Evolutionary conservation across 2,888 invertebrate genomes (phyloP), one percentile per base, ranked within the genome.

Genomic region (Alviniconcha strummeri): DNA sequence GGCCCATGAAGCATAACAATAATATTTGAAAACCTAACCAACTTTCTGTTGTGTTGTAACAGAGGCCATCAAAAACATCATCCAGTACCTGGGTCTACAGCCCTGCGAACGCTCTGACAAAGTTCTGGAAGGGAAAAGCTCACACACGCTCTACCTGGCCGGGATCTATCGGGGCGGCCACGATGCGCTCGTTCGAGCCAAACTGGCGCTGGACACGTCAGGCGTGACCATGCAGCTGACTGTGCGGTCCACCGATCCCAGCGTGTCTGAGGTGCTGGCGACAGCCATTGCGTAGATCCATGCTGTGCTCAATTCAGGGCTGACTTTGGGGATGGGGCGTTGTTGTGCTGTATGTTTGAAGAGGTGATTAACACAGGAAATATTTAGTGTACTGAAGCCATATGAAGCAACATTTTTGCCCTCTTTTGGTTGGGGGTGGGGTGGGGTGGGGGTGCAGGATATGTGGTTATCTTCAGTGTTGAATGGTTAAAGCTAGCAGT

Each of bases 121-220:
- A 89, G 96, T 98, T 4, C 96, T 96, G 0, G 96, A 97, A 87
- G 97, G 97, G 77, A 96, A 97, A 87, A 92, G 96, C 36, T 96
- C 97, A 0, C 98, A 98, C 92, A 96, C 96, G 0, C 94, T 98
- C 67, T 95, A 96, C 82, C 95, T 98, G 86, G 96, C 97, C 67
- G 99, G 98, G 94, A 93, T 97, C 55, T 99, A 97, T 93, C 95
- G 99, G 84, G 98, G 98, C 0, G 98, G 98, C 0, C 96, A 96
- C 82, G 98, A 98, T 84, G 96, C 98, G 60, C 94, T 99, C 83
- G 97, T 98, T 0, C 95, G 97, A 85, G 97, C 98, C 4, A 97
- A 98, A 93, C 93, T 98, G 85, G 96, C 96, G 2, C 95, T 97
- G n/a, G 95, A 96, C 0, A 91, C 92, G 54, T 96, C 97, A n/a